Percentiles rank a stretch among this genome's conserved stretches.
Conservation (phyloP, 1,140 invertebrate species). For the Pissodes strobi region DNA sequence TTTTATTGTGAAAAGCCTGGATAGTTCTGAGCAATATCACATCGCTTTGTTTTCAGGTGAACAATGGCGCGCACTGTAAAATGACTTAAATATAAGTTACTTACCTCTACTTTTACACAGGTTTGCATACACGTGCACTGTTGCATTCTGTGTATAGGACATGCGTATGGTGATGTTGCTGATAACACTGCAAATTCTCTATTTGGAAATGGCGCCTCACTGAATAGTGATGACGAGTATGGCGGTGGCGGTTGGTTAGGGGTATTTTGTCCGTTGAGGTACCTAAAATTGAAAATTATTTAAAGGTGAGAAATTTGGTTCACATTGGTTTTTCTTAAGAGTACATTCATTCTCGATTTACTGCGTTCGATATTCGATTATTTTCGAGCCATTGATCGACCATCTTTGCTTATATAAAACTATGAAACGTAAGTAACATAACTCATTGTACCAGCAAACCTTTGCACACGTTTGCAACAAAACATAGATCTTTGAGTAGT, state of each 20-base stretch:
- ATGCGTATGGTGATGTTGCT: slow-evolving; percentile 59
- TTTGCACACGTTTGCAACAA: too few species aligned
- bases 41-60: too few species aligned
- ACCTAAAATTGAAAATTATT: slow-evolving; percentile 51
- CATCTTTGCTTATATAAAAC: too few species aligned
- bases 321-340: slow-evolving; percentile 10
- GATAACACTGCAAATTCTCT: slow-evolving; percentile 51
- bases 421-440: too few species aligned
- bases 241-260: slow-evolving; percentile 61
- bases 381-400: background rate
- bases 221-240: slow-evolving; percentile 56
- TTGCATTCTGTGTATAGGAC: slow-evolving; percentile 66
- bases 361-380: too few species aligned
- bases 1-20: too few species aligned
- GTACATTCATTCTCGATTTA: too few species aligned
- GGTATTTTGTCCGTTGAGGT: slow-evolving; percentile 59
- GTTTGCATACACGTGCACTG: slow-evolving; percentile 62
- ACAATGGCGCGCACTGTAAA: too few species aligned
- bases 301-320: slow-evolving; percentile 9
- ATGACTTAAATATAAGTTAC: background rate
- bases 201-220: slow-evolving; percentile 57
- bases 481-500: too few species aligned
- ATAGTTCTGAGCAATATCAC: too few species aligned
- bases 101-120: slow-evolving; percentile 51
- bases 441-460: too few species aligned